Base-by-base conservation (phyloP, 2,888 invertebrate genomes). In the Dorcus hopei region DNA sequence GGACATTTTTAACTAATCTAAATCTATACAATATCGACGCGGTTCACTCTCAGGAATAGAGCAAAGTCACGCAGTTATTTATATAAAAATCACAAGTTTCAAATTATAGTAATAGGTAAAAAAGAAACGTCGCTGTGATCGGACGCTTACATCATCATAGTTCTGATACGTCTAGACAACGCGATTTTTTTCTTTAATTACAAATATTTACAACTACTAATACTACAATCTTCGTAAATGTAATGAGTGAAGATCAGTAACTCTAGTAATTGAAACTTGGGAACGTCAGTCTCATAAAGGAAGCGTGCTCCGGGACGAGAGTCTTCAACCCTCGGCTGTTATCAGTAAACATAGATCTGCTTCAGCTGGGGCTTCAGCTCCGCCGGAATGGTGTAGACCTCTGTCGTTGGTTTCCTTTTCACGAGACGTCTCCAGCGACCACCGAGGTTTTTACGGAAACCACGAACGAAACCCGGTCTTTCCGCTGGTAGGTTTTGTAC, bases 331-430 rank as follows among this genome's bases (percentile, higher is more conserved):
- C 52, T 41, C 52, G 52, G 63, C 54, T 58, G 55, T 56, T 61
- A 65, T 83, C 83, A 92, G 81, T 92, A 93, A 77, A 93, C 92
- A 80, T 92, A 93, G 75, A 93, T 93, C 77, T 91, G 89, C 81
- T 92, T 92, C 70, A 93, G 85, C 82, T 93, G 92, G 70, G 91
- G 91, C 79, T 90, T 90, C 73, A 92, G 83, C 81, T 92, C 92
- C 59, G 91, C 90, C 70, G 92, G 92, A 82, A 93, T 91, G 79
- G 89, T 87, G 81, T 90, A 90, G 66, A 87, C 85, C 76, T 91
- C 89, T 78, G 88, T 87, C 75, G 87, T 86, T 65, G 90, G 87
- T 82, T 92, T 92, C 85, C 88, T 89, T 78, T 90, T 90, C 68
- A 92, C 91, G 71, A 92, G 83, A 74, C 91, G 87, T 79, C 90